These are phyloP conservation scores for Metacarcinus magister DNA, from an alignment of 2,888 invertebrate species.

Conservation along the genomic window DNA sequence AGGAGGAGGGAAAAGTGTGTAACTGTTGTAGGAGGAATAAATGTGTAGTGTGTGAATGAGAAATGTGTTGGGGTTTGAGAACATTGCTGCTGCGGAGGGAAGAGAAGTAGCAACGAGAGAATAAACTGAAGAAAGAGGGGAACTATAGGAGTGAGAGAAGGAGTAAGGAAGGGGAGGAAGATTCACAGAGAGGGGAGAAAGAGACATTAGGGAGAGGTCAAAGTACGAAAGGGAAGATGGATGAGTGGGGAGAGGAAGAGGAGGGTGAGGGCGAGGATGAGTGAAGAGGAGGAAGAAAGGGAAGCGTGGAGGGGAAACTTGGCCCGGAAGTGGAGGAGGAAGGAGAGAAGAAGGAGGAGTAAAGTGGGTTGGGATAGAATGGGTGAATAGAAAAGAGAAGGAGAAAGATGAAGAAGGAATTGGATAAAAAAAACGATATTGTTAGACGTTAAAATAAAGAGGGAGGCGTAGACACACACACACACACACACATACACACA, in stretches of 20 bases:
- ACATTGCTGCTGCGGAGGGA: neutral
- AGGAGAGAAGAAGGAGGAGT: neutral
- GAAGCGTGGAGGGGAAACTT: neutral
- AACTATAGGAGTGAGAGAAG: neutral
- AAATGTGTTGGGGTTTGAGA: neutral
- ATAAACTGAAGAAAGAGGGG: neutral
- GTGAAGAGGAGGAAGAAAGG: neutral
- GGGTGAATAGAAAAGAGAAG: neutral
- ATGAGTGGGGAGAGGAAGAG: neutral
- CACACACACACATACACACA: conserved; percentile 26
- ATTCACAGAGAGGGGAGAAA: neutral
- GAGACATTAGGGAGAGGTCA: neutral
- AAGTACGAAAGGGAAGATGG: neutral
- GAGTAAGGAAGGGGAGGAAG: neutral
- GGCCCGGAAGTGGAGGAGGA: neutral
- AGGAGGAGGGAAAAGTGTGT: neutral
- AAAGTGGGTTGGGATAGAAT: neutral
- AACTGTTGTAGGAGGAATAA: neutral
- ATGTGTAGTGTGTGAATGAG: neutral
- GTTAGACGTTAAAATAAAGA: neutral
- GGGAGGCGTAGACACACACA: neutral
- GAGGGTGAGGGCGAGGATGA: neutral
- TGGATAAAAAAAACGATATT: too few species aligned
- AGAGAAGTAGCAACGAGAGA: neutral
- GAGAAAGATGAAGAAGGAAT: neutral